A percentile compares a stretch with the other conserved stretches of the same genome.
Evolutionary conservation across 2,113 vertebrate species (phyloP).

Genomic region (Solenodon paradoxus): DNA sequence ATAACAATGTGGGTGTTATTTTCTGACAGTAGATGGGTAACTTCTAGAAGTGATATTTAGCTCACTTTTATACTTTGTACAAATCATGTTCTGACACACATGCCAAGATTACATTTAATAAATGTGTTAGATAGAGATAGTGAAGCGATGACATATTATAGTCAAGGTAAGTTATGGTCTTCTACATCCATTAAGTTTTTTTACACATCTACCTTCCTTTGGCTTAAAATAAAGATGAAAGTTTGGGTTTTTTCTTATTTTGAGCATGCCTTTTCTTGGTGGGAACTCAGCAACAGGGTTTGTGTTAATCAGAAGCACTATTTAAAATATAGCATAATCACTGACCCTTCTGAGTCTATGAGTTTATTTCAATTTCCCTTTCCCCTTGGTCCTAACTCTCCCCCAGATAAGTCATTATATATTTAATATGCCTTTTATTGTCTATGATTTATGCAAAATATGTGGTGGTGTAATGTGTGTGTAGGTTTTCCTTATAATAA

Average conservation of each 20-base stretch:
- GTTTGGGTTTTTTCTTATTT: background rate
- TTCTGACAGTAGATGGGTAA: background rate
- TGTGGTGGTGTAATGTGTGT: background rate
- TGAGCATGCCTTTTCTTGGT: background rate
- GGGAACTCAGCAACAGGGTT: background rate
- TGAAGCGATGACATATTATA: background rate
- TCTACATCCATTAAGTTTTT: background rate
- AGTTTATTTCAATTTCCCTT: background rate
- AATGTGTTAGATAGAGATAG: background rate
- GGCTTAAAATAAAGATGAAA: background rate
- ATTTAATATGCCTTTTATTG: background rate
- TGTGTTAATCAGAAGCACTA: background rate
- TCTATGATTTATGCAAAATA: background rate
- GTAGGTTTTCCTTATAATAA: background rate
- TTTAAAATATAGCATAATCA: background rate
- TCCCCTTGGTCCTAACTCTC: background rate
- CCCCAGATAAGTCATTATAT: background rate
- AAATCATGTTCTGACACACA: background rate
- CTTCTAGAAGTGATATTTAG: background rate
- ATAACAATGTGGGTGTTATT: background rate
- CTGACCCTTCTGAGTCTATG: background rate
- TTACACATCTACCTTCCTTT: background rate
- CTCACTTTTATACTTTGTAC: background rate
- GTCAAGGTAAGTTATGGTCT: background rate
- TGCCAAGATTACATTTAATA: background rate